A percentile compares a stretch with the other conserved stretches of the same genome.
phyloP scores from a whole-genome alignment of 92 coral and sea anemone genomes.

The Bergia puertoricense region DNA sequence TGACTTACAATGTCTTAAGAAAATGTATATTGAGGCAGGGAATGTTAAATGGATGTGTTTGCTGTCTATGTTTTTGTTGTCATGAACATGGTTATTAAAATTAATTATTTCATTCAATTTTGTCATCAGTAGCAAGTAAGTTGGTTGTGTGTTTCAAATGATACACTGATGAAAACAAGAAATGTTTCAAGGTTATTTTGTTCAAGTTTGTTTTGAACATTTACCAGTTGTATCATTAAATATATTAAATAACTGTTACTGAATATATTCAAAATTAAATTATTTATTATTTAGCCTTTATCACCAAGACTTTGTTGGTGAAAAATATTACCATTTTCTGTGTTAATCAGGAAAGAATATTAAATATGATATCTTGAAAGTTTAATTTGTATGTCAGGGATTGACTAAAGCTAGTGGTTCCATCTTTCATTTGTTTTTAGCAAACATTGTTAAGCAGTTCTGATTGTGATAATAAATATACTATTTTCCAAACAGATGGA shows the following conservation, averaged over 20 bases:
- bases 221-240: background rate
- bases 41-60: background rate
- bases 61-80: background rate
- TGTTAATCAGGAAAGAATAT: too few relatives aligned
- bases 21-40: background rate
- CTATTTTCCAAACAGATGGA: conserved; percentile 18
- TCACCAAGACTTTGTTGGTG: background rate
- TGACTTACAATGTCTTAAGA: background rate
- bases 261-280: background rate
- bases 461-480: background rate
- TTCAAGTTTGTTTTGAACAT: background rate
- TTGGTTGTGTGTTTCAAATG: too few relatives aligned
- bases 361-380: background rate
- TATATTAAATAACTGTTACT: background rate
- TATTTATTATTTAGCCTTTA: too few relatives aligned
- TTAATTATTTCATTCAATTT: background rate
- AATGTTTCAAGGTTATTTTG: background rate
- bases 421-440: background rate
- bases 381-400: background rate
- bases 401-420: background rate
- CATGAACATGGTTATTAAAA: background rate
- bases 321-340: background rate
- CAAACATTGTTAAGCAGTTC: background rate
- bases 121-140: background rate
- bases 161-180: background rate